Evolutionary conservation across 2,797 vertebrate genomes (phyloP), one percentile per base, ranked within the genome.

Genomic region (Centropyge bicolor): DNA sequence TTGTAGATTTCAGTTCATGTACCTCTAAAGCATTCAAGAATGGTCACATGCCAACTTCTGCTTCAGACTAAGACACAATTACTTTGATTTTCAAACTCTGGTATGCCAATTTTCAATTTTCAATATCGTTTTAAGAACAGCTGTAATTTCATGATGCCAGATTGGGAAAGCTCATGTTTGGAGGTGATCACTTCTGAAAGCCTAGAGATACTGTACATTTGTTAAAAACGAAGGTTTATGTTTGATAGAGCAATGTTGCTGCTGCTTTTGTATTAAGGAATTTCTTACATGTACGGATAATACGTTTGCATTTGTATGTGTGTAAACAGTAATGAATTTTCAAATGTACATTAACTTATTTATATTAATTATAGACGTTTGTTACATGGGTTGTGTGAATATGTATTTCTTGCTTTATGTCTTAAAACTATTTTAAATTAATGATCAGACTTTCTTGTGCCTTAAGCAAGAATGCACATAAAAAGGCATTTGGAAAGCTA

Each of bases 221-320:
- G 36, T n/a, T 72, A 6, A 55, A 56, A 56, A n/a, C 59, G 12
- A 48, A 19, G 22, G 20, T 62, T 2, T 49, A 40, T 52, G 0
- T 55, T 67, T 55, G 7, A 63, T 57, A 16, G 20, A 51, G n/a
- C 4, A 51, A n/a, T 49, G 35, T 64, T 60, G 55, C 20, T 64
- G 51, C 60, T 75, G 17, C 22, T 61, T 78, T 83, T 80, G 22
- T 85, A 59, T 64, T 8, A 62, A 67, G 13, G 10, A 22, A 66
- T 72, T 24, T 61, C 27, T 48, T 68, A 35, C 6, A 4, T 70
- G 8, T 72, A 38, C 49, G 22, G 24, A 14, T 9, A 45, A 59
- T 62, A 38, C 55, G 49, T 68, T 72, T 73, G 63, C 76, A 81
- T 74, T n/a, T 65, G 20, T 70, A 17, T 61, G 52, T 70, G 24